Evolutionary conservation across 2,797 vertebrate species (phyloP).

Genomic region (Sebastes wilsoni): DNA sequence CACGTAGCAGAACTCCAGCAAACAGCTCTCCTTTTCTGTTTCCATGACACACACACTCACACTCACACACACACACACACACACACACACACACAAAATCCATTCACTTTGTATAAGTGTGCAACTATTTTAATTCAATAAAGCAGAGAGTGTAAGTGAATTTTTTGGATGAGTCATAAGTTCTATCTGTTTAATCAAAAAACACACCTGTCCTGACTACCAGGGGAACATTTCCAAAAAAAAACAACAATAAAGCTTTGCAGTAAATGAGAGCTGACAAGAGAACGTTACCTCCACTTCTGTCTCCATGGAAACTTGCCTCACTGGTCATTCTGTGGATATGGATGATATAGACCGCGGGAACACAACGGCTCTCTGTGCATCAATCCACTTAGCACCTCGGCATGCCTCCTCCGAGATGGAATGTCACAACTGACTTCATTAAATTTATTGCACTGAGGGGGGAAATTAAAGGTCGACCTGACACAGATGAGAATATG

Average conservation of each 20-base stretch:
- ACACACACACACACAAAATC: not conserved
- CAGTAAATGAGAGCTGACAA: slow-evolving; percentile 71
- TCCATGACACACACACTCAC: slow-evolving; percentile 7
- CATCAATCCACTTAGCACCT: slow-evolving; percentile 53
- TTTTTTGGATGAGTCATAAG: not conserved
- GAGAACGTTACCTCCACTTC: slow-evolving; percentile 73
- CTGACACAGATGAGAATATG: slow-evolving; percentile 4
- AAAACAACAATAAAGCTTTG: slow-evolving; percentile 59
- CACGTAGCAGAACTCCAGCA: slow-evolving; percentile 4
- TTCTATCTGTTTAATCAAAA: slow-evolving; percentile 12
- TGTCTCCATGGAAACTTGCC: slow-evolving; percentile 84
- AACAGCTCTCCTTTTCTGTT: not conserved
- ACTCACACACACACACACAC: not conserved
- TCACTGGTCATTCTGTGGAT: slow-evolving; percentile 71
- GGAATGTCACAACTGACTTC: slow-evolving; percentile 17
- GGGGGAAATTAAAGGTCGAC: slow-evolving; percentile 36
- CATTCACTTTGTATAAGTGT: slow-evolving; percentile 31
- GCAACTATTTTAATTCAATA: slow-evolving; percentile 51
- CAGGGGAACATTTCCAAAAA: not conserved
- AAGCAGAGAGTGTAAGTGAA: not conserved
- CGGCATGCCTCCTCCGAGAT: not conserved
- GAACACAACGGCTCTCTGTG: slow-evolving; percentile 35
- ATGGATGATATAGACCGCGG: slow-evolving; percentile 66
- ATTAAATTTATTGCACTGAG: slow-evolving; percentile 9
- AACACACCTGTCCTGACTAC: slow-evolving; percentile 17